Conservation (phyloP, 2,888 invertebrate species). For the Conus canariensis region DNA sequence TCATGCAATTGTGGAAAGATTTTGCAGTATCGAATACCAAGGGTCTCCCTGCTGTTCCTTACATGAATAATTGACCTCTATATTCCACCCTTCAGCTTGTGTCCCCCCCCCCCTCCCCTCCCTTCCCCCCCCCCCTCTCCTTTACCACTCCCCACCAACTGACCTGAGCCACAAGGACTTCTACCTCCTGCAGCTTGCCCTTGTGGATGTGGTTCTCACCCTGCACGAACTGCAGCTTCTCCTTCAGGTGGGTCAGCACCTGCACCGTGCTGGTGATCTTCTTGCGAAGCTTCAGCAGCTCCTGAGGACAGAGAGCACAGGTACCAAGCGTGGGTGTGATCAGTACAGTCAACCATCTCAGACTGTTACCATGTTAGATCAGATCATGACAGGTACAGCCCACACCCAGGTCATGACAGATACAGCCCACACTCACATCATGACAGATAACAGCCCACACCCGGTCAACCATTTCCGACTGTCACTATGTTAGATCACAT, state of each 20-base stretch:
- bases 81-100: too few relatives aligned
- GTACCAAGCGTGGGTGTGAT: not conserved
- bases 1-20: too few relatives aligned
- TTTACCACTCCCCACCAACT: not conserved
- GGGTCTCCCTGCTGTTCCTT: too few relatives aligned
- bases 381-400: not conserved
- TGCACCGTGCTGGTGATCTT: conserved; percentile 81
- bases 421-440: too few relatives aligned
- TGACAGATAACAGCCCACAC: too few relatives aligned
- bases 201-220: conserved; percentile 77
- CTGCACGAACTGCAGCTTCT: conserved; percentile 80
- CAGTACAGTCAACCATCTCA: too few relatives aligned
- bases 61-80: too few relatives aligned
- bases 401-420: not conserved
- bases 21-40: too few relatives aligned
- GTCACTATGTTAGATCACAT: too few relatives aligned
- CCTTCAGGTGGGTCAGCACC: conserved; percentile 81
- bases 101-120: not conserved
- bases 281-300: conserved; percentile 79
- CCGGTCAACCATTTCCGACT: too few relatives aligned
- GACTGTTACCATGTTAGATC: not conserved
- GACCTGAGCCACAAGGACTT: conserved; percentile 45
- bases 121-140: not conserved
- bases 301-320: conserved; percentile 61
- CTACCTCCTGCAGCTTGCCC: conserved; percentile 71